Base-by-base conservation (phyloP, 2,888 invertebrate species). In the Keiferia lycopersicella region DNA sequence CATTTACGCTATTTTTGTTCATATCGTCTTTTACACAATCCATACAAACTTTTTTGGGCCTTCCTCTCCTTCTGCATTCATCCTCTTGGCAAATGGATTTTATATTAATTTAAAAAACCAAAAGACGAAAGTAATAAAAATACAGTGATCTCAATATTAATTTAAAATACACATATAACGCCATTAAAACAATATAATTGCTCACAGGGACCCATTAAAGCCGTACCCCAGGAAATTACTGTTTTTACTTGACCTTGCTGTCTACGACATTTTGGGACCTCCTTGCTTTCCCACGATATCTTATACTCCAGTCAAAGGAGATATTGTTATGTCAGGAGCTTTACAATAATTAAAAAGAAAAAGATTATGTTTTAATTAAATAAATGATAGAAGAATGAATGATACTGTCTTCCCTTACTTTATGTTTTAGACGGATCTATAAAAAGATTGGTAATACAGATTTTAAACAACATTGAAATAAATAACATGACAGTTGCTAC, bases 211-310 rank as follows among this genome's bases (percentile, higher is more conserved):
- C 45, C 45, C 45, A 45, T 45, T 45, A 45, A 45, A 45, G 16
- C 45, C 45, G 16, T n/a, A 6, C 16, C 45, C 53, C 22, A 53
- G 18, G 53, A 53, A 26, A 53, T 45, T 45, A 45, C 34, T 34
- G 34, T 34, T 34, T 34, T 34, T 34, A 34, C 6, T 45, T 16
- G 45, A 45, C 45, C 45, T 45, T 45, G 45, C 45, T 45, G 16
- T n/a, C 45, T 45, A 45, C 45, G 45, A 45, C 45, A 45, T 45
- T 45, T 45, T 45, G n/a, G 45, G 45, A 45, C 45, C 16, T 45
- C 10, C 34, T 45, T 45, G 4, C 11, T n/a, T 45, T 45, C 45
- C 45, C 45, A 45, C 45, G 45, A 45, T n/a, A 3, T 45, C 16
- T 45, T 16, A 45, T 45, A 45, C n/a, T 45, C 45, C 45, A 45